phyloP scores from a whole-genome alignment of 2,888 invertebrate genomes.

The Cyclophora punctaria region DNA sequence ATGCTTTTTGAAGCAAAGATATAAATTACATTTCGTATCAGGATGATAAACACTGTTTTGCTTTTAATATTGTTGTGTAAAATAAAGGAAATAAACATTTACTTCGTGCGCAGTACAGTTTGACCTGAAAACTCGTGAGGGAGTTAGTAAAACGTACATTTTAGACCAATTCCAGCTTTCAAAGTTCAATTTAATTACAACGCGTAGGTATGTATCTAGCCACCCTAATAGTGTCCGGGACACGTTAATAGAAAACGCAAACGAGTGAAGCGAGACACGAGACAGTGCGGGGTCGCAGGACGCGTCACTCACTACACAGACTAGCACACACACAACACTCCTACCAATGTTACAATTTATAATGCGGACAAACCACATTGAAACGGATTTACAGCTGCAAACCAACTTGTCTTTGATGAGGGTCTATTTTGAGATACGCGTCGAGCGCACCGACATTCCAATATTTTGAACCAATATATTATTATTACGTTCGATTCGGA shows the following conservation, averaged over 20 bases:
- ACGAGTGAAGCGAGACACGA: conserved; percentile 52
- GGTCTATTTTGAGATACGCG: conserved; percentile 69
- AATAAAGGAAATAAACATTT: no score
- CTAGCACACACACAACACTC: conserved; percentile 29
- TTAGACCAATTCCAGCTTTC: no score
- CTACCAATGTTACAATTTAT: conserved; percentile 62
- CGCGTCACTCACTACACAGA: conserved; percentile 27
- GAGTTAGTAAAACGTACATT: no score
- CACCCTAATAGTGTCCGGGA: conserved; percentile 53
- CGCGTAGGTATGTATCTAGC: conserved; percentile 30
- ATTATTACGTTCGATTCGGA: conserved; percentile 69
- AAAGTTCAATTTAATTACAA: no score
- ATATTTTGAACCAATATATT: conserved; percentile 72
- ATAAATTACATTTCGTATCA: no score
- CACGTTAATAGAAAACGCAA: conserved; percentile 66
- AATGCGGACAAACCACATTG: conserved; percentile 71
- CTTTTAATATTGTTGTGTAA: no score
- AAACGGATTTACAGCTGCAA: conserved; percentile 75
- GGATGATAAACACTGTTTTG: no score
- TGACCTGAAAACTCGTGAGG: no score
- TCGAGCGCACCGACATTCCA: conserved; percentile 69
- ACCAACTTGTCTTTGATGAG: conserved; percentile 75
- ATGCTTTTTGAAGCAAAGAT: no score
- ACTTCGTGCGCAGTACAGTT: no score
- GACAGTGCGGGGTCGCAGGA: conserved; percentile 48